Evolutionary conservation across 2,797 vertebrate genomes (phyloP).

Genomic region (Spea hammondii): DNA sequence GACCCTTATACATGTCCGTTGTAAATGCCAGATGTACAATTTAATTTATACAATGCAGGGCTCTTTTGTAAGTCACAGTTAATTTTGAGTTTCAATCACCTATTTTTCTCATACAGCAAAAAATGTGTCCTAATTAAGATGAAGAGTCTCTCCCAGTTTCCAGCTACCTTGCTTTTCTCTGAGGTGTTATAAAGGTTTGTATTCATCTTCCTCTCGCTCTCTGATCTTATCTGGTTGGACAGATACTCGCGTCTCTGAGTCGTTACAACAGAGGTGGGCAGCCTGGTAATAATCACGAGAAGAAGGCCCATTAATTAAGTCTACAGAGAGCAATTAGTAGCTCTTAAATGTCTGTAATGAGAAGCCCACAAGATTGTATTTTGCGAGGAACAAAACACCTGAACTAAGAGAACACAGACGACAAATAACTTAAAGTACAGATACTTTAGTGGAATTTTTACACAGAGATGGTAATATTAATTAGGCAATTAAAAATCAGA

Average conservation of each 20-base stretch:
- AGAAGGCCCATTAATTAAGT: slow-evolving; percentile 47
- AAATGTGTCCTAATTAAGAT: slow-evolving; percentile 46
- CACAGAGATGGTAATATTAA: too few species aligned
- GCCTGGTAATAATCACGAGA: slow-evolving; percentile 47
- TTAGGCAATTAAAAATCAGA: too few species aligned
- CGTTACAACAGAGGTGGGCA: slow-evolving; percentile 44
- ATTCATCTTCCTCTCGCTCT: slow-evolving; percentile 37
- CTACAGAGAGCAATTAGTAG: slow-evolving; percentile 45
- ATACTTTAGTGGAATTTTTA: not conserved
- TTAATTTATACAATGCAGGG: not conserved
- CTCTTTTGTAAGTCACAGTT: slow-evolving; percentile 13
- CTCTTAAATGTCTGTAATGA: slow-evolving; percentile 40
- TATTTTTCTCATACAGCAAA: slow-evolving; percentile 31
- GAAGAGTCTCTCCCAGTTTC: slow-evolving; percentile 39
- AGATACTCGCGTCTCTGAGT: slow-evolving; percentile 35
- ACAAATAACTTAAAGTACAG: not conserved
- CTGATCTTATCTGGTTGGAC: slow-evolving; percentile 42
- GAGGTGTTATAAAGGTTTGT: slow-evolving; percentile 46
- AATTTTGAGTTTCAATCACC: slow-evolving; percentile 13
- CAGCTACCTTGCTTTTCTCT: slow-evolving; percentile 33
- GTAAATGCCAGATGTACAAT: not conserved
- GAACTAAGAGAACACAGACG: not conserved
- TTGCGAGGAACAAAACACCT: slow-evolving; percentile 35
- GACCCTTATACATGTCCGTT: not conserved
- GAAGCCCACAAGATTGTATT: slow-evolving; percentile 31